Percentiles rank a stretch among this genome's conserved stretches.
These are phyloP conservation scores for Falco naumanni DNA, from an alignment of 2,797 vertebrate genomes.

Conservation along the genomic window DNA sequence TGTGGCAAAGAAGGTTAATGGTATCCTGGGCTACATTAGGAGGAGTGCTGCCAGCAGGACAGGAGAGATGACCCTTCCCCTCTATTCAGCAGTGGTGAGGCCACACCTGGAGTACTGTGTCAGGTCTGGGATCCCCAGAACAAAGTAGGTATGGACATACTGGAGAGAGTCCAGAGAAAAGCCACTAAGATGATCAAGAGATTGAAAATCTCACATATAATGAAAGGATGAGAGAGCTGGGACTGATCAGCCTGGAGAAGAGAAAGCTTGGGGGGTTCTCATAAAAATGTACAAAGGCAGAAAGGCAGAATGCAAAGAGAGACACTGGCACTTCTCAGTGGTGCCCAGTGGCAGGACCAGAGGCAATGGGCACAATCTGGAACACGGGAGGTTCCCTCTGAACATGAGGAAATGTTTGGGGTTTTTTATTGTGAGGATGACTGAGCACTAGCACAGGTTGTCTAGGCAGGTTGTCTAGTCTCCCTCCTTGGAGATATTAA, in stretches of 20 bases:
- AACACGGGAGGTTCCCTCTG: too few relatives aligned
- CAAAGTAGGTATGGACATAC: too few relatives aligned
- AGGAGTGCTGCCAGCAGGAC: background rate
- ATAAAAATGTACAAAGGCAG: background rate
- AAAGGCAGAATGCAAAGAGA: background rate
- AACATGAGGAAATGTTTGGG: too few relatives aligned
- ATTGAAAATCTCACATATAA: too few relatives aligned
- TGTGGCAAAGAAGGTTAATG: background rate
- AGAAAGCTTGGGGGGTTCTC: background rate
- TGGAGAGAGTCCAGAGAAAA: too few relatives aligned
- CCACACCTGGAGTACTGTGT: background rate
- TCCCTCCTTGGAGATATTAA: background rate
- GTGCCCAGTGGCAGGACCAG: too few relatives aligned
- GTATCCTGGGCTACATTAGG: background rate
- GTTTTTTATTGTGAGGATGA: too few relatives aligned
- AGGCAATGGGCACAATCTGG: too few relatives aligned
- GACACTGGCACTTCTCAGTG: background rate
- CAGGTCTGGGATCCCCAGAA: background rate
- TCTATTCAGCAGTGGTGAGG: background rate
- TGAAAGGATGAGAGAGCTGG: too few relatives aligned
- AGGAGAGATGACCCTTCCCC: background rate
- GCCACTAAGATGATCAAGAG: too few relatives aligned
- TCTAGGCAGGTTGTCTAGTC: fast-evolving
- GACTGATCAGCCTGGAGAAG: background rate
- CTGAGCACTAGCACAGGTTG: background rate